Conservation (phyloP, 2,797 vertebrate species). For the Galaxias olidus region DNA sequence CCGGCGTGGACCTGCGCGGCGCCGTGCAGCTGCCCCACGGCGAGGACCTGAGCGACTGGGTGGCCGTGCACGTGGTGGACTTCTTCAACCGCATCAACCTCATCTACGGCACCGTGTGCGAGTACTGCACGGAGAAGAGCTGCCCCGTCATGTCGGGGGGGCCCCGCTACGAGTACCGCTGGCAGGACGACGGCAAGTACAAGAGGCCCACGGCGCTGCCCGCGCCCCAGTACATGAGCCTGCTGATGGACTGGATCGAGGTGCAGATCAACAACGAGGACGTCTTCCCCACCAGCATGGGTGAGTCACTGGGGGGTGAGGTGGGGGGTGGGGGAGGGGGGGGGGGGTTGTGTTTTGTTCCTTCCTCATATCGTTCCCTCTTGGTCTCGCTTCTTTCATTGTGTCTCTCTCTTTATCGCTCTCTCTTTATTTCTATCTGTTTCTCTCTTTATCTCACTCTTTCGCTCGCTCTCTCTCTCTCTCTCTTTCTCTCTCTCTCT, state of each 20-base stretch:
- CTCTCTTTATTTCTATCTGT: too few relatives aligned
- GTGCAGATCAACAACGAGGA: conserved; percentile 81
- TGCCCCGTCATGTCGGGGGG: conserved; percentile 84
- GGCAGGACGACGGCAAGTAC: conserved; percentile 81
- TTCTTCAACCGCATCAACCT: conserved; percentile 85
- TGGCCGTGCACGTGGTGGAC: conserved; percentile 81
- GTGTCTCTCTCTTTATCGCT: neutral
- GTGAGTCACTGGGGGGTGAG: conserved; percentile 58
- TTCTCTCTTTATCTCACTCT: too few relatives aligned
- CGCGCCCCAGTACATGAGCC: conserved; percentile 82
- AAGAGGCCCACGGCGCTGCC: conserved; percentile 81
- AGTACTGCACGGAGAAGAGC: conserved; percentile 79
- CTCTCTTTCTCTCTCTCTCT: too few relatives aligned
- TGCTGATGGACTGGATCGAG: conserved; percentile 84
- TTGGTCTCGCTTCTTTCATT: too few relatives aligned
- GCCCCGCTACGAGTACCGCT: conserved; percentile 80
- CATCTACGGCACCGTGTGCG: conserved; percentile 82
- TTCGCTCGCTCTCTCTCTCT: too few relatives aligned
- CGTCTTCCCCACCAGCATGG: conserved; percentile 80
- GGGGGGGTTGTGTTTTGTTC: too few relatives aligned
- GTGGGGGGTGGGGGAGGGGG: too few relatives aligned
- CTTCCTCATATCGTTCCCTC: too few relatives aligned
- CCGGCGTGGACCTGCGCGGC: conserved; percentile 75
- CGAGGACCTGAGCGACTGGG: conserved; percentile 82
- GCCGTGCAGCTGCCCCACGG: conserved; percentile 76